Evolutionary conservation across 2,797 vertebrate species (phyloP), one percentile per base, ranked within the genome.

Genomic region (Coranthus polyacanthus): DNA sequence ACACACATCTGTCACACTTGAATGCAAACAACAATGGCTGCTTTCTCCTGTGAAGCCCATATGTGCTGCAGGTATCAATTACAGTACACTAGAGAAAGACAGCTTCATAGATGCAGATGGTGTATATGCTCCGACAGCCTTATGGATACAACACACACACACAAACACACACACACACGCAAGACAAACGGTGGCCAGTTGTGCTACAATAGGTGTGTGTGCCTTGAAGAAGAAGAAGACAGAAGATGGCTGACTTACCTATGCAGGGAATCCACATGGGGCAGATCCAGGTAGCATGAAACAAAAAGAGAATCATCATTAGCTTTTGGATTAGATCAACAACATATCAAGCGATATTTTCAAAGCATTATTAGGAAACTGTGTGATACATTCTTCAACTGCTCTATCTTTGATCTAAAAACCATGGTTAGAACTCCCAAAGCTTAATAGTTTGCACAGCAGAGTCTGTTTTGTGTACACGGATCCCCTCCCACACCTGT

Each of bases 241-340:
- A 46, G 63, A 60, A 11, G 39, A 29, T 55, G 49, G 55, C 17
- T 44, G 79, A 79, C 89, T 92, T 78, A 92, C 92, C 92, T 92
- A 29, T 49, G 77, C 4, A 7, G 83, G 32, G 34, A 63, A 79
- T 79, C 69, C 82, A 75, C 68, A 52, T 1, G 41, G 36, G 53
- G 47, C n/a, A 17, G 61, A 26, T 13, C 16, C 53, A 43, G 53
- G 38, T 21, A 26, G 58, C 83, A 79, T 86, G 85, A 71, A 80
- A 82, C 5, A 78, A 16, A 85, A n/a, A 55, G 49, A 44, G 49
- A 57, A 64, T 1, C 13, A 53, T 34, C 16, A 67, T 89, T 63
- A 85, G 71, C 57, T 79, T 22, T 52, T 11, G 29, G 24, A 78
- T 73, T 32, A 16, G 20, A 39, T 51, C 24, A 70, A 58, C 56